Conservation (phyloP, 2,888 invertebrate genomes). For the Spisula solida region DNA sequence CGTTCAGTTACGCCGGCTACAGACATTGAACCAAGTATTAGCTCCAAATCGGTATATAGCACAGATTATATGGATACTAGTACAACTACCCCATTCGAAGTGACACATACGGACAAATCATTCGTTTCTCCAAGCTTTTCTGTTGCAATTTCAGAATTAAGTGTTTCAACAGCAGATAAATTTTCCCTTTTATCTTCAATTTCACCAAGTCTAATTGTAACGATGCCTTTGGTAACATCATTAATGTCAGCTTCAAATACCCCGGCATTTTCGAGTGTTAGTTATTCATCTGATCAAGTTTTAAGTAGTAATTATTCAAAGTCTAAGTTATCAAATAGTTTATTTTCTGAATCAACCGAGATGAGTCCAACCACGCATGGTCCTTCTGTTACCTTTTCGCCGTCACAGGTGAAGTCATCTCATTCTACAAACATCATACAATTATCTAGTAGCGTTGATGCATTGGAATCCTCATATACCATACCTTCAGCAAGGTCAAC, state of each 20-base stretch:
- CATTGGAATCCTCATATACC: background rate
- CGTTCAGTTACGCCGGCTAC: background rate
- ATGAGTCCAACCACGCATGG: background rate
- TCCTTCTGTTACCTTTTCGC: too few species aligned
- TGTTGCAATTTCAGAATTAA: background rate
- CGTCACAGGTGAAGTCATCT: background rate
- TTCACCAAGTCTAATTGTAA: background rate
- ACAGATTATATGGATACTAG: background rate
- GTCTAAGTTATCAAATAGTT: background rate
- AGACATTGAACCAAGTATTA: background rate
- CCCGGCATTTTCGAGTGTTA: background rate
- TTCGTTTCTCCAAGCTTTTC: background rate
- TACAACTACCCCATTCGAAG: background rate
- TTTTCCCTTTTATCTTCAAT: background rate
- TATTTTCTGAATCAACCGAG: background rate
- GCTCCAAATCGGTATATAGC: background rate
- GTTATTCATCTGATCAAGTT: background rate
- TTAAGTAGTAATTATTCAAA: background rate
- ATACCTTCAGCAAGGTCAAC: background rate
- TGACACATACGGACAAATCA: background rate
- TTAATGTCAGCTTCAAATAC: background rate
- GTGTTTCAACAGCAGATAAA: background rate
- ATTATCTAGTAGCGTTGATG: background rate
- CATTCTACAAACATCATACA: background rate
- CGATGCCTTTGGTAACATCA: background rate